A percentile compares a stretch with the other conserved stretches of the same genome.
phyloP scores from a whole-genome alignment of 2,888 invertebrate species.

The Blera fallax region DNA sequence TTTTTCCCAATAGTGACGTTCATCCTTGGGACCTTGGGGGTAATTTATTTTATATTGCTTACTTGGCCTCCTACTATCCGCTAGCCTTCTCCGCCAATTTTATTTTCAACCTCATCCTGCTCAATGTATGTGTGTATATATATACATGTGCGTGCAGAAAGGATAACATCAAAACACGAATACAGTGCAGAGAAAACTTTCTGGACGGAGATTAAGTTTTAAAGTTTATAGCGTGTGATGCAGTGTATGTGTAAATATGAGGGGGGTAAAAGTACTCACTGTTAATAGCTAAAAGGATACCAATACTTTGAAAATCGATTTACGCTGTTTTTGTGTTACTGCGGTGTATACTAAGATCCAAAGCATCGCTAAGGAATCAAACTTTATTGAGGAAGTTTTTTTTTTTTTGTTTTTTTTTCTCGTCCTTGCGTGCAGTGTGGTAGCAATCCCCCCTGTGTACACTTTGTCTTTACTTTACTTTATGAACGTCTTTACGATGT shows the following conservation, averaged over 20 bases:
- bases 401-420: background rate
- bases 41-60: conserved; percentile 46
- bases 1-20: conserved; percentile 39
- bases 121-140: too few species aligned
- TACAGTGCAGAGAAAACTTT: conserved; percentile 17
- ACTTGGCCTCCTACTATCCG: background rate
- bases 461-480: conserved; percentile 48
- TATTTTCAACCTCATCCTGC: conserved; percentile 10
- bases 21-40: conserved; percentile 23
- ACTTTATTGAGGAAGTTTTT: conserved; percentile 47
- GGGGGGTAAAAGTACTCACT: background rate
- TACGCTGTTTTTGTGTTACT: conserved; percentile 15
- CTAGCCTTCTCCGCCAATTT: background rate
- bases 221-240: conserved; percentile 27
- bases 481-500: conserved; percentile 67
- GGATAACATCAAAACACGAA: background rate
- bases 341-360: background rate
- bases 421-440: background rate
- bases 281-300: background rate
- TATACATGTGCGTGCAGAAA: conserved; percentile 26
- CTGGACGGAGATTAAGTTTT: conserved; percentile 51
- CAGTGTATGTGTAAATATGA: background rate
- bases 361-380: conserved; percentile 13
- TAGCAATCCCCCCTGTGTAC: background rate
- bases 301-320: conserved; percentile 41